A percentile compares a stretch with the other conserved stretches of the same genome.
phyloP scores from a whole-genome alignment of 1,140 invertebrate genomes.

The Laodelphax striatellus region DNA sequence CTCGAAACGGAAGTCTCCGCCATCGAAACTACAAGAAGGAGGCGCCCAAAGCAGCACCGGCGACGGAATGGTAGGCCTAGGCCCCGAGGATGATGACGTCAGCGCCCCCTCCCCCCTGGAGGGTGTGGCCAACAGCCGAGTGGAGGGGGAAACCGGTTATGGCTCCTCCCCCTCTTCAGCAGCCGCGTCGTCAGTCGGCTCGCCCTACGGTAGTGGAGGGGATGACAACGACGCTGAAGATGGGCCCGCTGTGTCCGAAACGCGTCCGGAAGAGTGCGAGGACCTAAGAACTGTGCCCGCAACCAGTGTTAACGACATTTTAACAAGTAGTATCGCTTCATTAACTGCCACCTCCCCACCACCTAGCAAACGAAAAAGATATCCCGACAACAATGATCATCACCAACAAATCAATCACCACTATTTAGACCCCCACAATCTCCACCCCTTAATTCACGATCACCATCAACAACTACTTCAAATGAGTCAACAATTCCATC shows the following conservation, averaged over 20 bases:
- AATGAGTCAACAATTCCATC: not conserved
- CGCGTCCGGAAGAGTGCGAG: not conserved
- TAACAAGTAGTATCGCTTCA: no score
- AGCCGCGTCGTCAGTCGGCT: not conserved
- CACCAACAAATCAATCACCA: not conserved
- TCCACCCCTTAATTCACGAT: not conserved
- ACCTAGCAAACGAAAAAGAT: constrained; percentile 6
- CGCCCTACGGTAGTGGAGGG: constrained; percentile 10
- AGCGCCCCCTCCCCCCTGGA: not conserved
- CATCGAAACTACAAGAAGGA: constrained; percentile 77
- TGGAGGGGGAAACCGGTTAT: not conserved
- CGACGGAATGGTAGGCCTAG: not conserved
- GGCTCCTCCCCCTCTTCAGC: not conserved
- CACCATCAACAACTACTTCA: not conserved
- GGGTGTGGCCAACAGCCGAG: not conserved
- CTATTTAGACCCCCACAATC: no score
- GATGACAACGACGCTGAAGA: constrained; percentile 7
- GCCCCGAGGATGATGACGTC: constrained; percentile 7
- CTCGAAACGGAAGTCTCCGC: constrained; percentile 85
- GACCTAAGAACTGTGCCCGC: no score
- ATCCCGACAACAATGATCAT: not conserved
- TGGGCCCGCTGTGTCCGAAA: constrained; percentile 6
- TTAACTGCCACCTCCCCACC: constrained; percentile 22
- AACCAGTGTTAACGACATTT: no score
- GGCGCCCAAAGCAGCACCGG: not conserved